phyloP scores from a whole-genome alignment of 2,888 invertebrate species.

The Chromoteleia sp. region DNA sequence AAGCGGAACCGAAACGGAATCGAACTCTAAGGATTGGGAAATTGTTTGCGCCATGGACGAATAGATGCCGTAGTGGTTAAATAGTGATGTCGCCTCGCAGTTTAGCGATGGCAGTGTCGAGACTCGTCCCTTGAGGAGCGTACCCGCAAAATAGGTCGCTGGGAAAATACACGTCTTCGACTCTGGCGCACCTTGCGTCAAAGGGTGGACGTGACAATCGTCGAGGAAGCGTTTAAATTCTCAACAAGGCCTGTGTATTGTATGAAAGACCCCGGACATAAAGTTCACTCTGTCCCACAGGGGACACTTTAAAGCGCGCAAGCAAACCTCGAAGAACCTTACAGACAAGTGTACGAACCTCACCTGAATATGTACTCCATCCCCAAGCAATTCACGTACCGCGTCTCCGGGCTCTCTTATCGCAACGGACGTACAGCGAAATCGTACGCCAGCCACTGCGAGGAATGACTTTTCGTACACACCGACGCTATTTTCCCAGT shows the following conservation, averaged over 20 bases:
- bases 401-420: slow-evolving; percentile 55
- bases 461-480: slow-evolving; percentile 52
- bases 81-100: slow-evolving; percentile 52
- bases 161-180: slow-evolving; percentile 59
- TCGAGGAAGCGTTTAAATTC: slow-evolving; percentile 68
- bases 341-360: slow-evolving; percentile 62
- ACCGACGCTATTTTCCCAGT: slow-evolving; percentile 33
- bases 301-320: slow-evolving; percentile 74
- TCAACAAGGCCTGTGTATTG: slow-evolving; percentile 63
- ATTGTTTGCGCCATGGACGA: slow-evolving; percentile 26
- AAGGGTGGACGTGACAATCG: slow-evolving; percentile 71
- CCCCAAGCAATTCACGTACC: slow-evolving; percentile 57
- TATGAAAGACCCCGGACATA: slow-evolving; percentile 71
- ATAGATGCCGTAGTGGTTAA: slow-evolving; percentile 37
- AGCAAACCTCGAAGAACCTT: slow-evolving; percentile 72
- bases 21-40: slow-evolving; percentile 30
- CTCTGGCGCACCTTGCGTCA: slow-evolving; percentile 67
- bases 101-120: slow-evolving; percentile 47
- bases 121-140: slow-evolving; percentile 59
- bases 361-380: slow-evolving; percentile 54
- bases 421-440: slow-evolving; percentile 49
- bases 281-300: slow-evolving; percentile 73
- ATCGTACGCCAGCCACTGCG: slow-evolving; percentile 40
- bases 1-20: not conserved
- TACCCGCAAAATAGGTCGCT: slow-evolving; percentile 65